These are phyloP conservation scores for Pithys albifrons DNA, from an alignment of 2,113 vertebrate species.

Conservation along the genomic window DNA sequence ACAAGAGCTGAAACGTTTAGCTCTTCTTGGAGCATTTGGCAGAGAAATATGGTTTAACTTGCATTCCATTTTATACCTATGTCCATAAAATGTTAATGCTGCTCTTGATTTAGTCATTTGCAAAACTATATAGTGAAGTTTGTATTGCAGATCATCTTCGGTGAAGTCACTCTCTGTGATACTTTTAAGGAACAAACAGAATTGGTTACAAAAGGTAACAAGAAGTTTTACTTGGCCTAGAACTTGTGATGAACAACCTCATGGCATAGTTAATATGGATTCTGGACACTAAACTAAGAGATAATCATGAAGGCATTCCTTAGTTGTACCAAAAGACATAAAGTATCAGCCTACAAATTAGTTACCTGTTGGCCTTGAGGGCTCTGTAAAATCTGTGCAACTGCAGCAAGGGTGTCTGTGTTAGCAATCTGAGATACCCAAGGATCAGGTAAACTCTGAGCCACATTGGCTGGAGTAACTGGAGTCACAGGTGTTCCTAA, in stretches of 20 bases:
- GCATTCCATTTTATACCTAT: background rate
- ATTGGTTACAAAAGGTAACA: background rate
- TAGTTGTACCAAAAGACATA: background rate
- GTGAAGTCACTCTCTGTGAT: background rate
- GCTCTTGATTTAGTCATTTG: background rate
- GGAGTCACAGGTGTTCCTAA: slow-evolving; percentile 95
- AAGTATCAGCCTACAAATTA: background rate
- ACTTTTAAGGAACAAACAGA: background rate
- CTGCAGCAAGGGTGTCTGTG: slow-evolving; percentile 94
- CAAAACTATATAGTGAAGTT: background rate
- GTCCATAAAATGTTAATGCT: background rate
- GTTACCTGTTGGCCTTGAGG: slow-evolving; percentile 97
- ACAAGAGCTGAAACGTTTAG: background rate
- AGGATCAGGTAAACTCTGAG: slow-evolving; percentile 90
- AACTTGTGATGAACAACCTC: background rate
- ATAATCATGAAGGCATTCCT: background rate
- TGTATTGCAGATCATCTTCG: background rate
- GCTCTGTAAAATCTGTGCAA: slow-evolving; percentile 97
- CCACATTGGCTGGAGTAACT: slow-evolving; percentile 93
- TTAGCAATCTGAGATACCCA: slow-evolving; percentile 98
- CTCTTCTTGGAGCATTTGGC: background rate
- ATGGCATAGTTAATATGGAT: background rate
- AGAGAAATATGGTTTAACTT: background rate
- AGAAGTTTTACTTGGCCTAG: background rate
- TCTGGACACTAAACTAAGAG: background rate